Percentiles rank a stretch among this genome's conserved stretches.
phyloP scores from a whole-genome alignment of 2,888 invertebrate species.

The Dyspetes luteomarginatus region DNA sequence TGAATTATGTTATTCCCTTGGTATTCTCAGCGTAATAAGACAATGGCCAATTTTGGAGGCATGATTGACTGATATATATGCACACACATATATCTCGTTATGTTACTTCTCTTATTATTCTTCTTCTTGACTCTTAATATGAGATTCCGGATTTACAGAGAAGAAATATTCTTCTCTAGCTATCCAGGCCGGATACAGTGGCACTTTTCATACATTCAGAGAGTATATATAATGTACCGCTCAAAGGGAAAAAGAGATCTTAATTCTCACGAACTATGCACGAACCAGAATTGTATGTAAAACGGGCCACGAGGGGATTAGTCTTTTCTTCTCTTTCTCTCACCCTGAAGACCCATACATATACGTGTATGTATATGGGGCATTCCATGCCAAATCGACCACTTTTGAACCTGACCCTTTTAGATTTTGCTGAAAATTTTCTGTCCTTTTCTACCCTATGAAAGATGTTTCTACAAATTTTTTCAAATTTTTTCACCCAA shows the following conservation, averaged over 20 bases:
- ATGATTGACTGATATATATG: conserved; percentile 43
- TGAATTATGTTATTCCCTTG: conserved; percentile 43
- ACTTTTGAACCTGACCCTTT: too few relatives aligned
- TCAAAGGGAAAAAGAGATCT: conserved; percentile 38
- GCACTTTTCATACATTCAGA: conserved; percentile 19
- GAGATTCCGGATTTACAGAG: conserved; percentile 47
- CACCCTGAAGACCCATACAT: background rate
- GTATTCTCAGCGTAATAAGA: conserved; percentile 35
- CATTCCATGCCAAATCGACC: too few relatives aligned
- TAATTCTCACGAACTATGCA: conserved; percentile 51
- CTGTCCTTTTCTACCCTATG: too few relatives aligned
- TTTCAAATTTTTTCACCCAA: too few relatives aligned
- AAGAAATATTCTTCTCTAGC: conserved; percentile 44
- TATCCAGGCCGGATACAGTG: conserved; percentile 27
- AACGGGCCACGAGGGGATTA: conserved; percentile 43
- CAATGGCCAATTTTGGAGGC: conserved; percentile 54
- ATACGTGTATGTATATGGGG: conserved; percentile 1
- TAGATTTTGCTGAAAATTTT: too few relatives aligned
- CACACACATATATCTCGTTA: background rate
- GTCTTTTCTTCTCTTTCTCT: conserved; percentile 10
- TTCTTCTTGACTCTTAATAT: conserved; percentile 14
- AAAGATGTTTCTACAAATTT: too few relatives aligned
- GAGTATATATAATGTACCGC: conserved; percentile 27
- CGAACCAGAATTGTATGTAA: conserved; percentile 51
- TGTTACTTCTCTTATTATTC: conserved; percentile 7